phyloP scores from a whole-genome alignment of 1,140 invertebrate genomes.

The Acromyrmex charruanus region DNA sequence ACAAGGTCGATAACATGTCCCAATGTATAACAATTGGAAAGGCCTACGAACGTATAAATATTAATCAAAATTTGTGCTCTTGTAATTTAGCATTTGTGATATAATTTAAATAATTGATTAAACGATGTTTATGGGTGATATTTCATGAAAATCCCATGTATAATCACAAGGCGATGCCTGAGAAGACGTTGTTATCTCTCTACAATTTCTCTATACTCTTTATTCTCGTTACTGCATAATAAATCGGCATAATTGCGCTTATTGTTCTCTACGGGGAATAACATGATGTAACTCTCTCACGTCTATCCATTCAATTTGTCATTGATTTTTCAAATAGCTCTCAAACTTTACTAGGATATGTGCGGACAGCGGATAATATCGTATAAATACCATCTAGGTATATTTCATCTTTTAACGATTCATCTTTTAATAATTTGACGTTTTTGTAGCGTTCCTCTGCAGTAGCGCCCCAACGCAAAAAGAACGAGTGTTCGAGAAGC shows the following conservation, averaged over 20 bases:
- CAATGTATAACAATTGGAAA: constrained; percentile 70
- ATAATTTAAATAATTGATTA: constrained; percentile 72
- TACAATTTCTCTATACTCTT: constrained; percentile 63
- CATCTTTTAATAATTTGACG: constrained; percentile 78
- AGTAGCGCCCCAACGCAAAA: constrained; percentile 84
- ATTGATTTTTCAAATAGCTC: constrained; percentile 61
- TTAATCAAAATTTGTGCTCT: constrained; percentile 66
- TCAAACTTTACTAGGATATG: constrained; percentile 69
- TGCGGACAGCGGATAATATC: constrained; percentile 51
- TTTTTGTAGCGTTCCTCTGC: constrained; percentile 81
- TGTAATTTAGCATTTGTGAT: constrained; percentile 57
- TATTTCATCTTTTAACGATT: constrained; percentile 75
- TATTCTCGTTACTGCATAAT: constrained; percentile 54
- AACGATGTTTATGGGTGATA: constrained; percentile 40
- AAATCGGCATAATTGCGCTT: constrained; percentile 61
- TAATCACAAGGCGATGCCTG: constrained; percentile 57
- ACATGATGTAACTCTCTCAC: constrained; percentile 57
- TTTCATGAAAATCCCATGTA: constrained; percentile 59
- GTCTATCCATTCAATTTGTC: constrained; percentile 63
- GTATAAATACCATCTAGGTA: constrained; percentile 73
- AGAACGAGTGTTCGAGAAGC: constrained; percentile 84
- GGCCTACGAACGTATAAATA: constrained; percentile 68
- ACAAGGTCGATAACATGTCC: constrained; percentile 42
- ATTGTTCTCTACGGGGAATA: constrained; percentile 65
- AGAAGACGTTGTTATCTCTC: constrained; percentile 51